Conservation (phyloP, 2,113 vertebrate genomes). For the Sapayoa aenigma region DNA sequence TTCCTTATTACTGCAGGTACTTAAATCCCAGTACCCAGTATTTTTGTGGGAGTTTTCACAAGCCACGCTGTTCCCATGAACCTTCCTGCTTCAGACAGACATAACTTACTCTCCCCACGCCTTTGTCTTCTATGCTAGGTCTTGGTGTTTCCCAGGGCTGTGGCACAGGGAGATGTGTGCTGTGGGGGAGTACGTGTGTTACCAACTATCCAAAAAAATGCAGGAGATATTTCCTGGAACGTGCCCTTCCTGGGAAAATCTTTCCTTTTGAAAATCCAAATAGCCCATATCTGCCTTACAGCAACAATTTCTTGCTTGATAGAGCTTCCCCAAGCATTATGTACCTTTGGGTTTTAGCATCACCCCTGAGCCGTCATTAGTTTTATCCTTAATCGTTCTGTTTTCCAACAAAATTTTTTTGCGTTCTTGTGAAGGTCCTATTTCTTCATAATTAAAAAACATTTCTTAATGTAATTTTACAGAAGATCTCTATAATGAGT, state of each 20-base stretch:
- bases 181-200: neutral
- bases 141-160: accelerated
- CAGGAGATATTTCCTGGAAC: neutral
- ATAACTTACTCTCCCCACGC: neutral
- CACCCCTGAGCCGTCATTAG: accelerated
- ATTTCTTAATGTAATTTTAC: neutral
- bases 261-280: neutral
- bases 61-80: neutral
- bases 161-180: neutral
- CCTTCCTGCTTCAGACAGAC: neutral
- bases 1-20: neutral
- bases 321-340: neutral
- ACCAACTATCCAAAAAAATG: neutral
- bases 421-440: neutral
- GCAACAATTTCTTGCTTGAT: neutral
- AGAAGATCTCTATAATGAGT: neutral
- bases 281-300: neutral
- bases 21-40: neutral
- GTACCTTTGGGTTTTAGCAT: neutral
- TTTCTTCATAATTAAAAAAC: neutral
- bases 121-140: neutral
- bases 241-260: neutral
- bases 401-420: neutral
- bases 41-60: neutral
- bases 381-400: neutral